These are phyloP conservation scores for Escarpia spicata DNA, from an alignment of 2,888 invertebrate species.

Conservation along the genomic window DNA sequence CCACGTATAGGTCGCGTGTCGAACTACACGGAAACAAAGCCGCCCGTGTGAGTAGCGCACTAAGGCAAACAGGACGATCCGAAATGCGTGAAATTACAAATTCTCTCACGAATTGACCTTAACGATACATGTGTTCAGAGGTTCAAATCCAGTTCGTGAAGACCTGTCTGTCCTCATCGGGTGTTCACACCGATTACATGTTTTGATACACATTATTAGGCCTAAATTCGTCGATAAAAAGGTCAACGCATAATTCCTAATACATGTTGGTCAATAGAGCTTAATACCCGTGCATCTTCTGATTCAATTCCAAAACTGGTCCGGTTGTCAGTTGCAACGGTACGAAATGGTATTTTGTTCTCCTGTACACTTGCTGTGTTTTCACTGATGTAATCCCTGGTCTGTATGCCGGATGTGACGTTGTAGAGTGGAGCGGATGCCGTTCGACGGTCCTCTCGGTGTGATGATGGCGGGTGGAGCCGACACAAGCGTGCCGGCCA, in stretches of 20 bases:
- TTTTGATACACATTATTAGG: no score
- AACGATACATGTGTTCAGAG: not conserved
- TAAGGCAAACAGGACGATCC: not conserved
- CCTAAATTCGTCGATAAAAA: no score
- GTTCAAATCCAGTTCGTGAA: no score
- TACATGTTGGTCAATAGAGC: no score
- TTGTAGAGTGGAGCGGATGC: constrained; percentile 40
- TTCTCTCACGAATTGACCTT: not conserved
- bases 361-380: not conserved
- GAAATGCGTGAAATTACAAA: not conserved
- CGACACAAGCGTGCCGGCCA: constrained; percentile 34
- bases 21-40: not conserved
- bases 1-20: not conserved
- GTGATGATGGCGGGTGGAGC: constrained; percentile 39
- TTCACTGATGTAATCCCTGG: not conserved
- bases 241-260: no score
- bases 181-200: no score
- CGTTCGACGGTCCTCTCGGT: constrained; percentile 40
- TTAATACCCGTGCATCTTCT: no score
- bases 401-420: constrained; percentile 3
- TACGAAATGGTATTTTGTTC: no score
- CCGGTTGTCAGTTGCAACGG: no score
- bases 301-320: no score
- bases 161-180: no score
- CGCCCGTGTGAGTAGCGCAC: not conserved